Evolutionary conservation across 2,113 vertebrate genomes (phyloP).

Genomic region (Phodopus roborovskii): DNA sequence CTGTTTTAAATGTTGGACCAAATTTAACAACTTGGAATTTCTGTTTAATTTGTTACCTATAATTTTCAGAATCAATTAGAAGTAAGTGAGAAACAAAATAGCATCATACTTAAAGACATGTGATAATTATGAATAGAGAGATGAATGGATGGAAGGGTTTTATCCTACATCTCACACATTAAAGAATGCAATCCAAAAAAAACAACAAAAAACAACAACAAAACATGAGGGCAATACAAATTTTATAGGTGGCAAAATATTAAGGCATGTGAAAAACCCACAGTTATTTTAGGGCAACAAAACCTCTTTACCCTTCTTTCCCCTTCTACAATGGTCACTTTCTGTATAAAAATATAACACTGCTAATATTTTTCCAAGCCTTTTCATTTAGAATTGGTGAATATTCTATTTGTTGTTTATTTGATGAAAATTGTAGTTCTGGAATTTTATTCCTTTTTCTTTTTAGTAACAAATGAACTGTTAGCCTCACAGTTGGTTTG

Average conservation of each 20-base stretch:
- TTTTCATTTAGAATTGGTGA: conserved; percentile 40
- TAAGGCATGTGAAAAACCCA: not conserved
- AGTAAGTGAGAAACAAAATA: conserved; percentile 37
- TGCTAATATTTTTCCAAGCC: not conserved
- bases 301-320: no score
- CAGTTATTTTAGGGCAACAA: not conserved
- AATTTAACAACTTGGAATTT: not conserved
- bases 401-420: conserved; percentile 50
- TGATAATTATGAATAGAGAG: not conserved
- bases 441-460: not conserved
- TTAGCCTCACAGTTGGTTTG: not conserved
- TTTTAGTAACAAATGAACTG: conserved; percentile 21
- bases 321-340: not conserved
- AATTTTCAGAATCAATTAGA: conserved; percentile 24
- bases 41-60: conserved; percentile 18
- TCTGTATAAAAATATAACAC: conserved; percentile 2
- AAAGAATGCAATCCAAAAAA: not conserved
- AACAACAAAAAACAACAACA: no score
- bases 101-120: not conserved
- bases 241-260: not conserved
- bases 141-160: not conserved
- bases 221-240: not conserved
- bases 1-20: not conserved
- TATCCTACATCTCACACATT: not conserved
- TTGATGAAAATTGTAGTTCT: not conserved